These are phyloP conservation scores for Ondatra zibethicus DNA, from an alignment of 2,113 vertebrate genomes.

Conservation along the genomic window DNA sequence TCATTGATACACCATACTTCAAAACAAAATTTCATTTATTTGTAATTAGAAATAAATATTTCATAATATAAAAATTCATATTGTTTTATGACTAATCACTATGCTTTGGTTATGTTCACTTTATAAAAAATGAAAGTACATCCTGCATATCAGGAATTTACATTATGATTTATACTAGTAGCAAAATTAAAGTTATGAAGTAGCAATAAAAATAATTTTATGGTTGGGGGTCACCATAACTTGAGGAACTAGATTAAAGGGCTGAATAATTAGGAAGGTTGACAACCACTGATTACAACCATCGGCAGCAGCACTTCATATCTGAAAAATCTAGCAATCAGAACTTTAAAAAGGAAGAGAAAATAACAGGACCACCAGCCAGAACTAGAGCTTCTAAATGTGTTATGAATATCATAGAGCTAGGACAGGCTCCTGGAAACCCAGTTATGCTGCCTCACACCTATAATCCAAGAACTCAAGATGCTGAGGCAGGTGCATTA, in stretches of 20 bases:
- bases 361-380: neutral
- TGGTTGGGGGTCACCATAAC: too few species aligned
- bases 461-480: neutral
- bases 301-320: neutral
- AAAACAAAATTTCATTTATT: neutral
- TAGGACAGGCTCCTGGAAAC: neutral
- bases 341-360: neutral
- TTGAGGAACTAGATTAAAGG: neutral
- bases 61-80: neutral
- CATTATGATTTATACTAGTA: neutral
- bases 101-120: neutral
- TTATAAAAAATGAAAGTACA: neutral
- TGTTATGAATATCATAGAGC: neutral
- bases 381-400: neutral
- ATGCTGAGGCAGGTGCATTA: neutral
- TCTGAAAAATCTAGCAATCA: neutral
- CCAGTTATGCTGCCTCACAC: neutral
- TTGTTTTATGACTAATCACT: neutral
- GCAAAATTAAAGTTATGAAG: neutral
- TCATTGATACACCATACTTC: neutral
- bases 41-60: neutral
- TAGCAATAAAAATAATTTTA: neutral
- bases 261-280: neutral
- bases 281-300: neutral
- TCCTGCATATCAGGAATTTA: neutral